Percentiles rank a stretch among this genome's conserved stretches.
Conservation (phyloP, 2,888 invertebrate species). For the Galeruca laticollis region DNA sequence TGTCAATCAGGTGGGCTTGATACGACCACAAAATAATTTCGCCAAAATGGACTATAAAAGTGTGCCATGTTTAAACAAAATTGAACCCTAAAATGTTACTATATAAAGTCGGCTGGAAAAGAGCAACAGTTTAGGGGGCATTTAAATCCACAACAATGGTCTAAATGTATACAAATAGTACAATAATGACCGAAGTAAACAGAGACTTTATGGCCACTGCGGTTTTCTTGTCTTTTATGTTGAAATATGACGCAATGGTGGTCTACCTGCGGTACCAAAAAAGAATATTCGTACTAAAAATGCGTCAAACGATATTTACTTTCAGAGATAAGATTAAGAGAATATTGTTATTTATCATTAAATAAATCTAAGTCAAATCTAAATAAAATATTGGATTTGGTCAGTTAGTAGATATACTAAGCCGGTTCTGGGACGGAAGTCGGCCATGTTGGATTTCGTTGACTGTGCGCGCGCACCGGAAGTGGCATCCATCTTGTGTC, state of each 20-base stretch:
- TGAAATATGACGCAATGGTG: slow-evolving; percentile 39
- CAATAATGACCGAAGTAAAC: slow-evolving; percentile 65
- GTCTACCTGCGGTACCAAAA: slow-evolving; percentile 49
- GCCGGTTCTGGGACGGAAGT: too few relatives aligned
- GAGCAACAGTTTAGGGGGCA: slow-evolving; percentile 53
- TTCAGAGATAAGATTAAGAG: background rate
- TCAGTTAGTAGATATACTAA: too few relatives aligned
- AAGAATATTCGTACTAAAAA: slow-evolving; percentile 23
- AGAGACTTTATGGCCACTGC: slow-evolving; percentile 61
- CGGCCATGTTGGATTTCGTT: too few relatives aligned
- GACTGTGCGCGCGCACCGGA: too few relatives aligned
- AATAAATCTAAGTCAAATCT: background rate
- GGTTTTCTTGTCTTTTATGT: slow-evolving; percentile 56
- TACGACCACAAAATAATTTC: slow-evolving; percentile 18
- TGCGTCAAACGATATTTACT: slow-evolving; percentile 11
- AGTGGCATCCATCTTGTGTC: too few relatives aligned
- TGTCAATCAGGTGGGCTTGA: slow-evolving; percentile 37
- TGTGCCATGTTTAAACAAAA: slow-evolving; percentile 39
- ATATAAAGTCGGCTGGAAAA: slow-evolving; percentile 38
- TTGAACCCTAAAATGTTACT: slow-evolving; percentile 13
- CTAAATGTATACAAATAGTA: slow-evolving; percentile 64
- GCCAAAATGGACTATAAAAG: slow-evolving; percentile 30
- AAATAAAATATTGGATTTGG: background rate
- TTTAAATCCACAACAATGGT: slow-evolving; percentile 58
- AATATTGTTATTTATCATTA: slow-evolving; percentile 7